phyloP scores from a whole-genome alignment of 2,888 invertebrate genomes.

The Dasysyrphus tricinctus region DNA sequence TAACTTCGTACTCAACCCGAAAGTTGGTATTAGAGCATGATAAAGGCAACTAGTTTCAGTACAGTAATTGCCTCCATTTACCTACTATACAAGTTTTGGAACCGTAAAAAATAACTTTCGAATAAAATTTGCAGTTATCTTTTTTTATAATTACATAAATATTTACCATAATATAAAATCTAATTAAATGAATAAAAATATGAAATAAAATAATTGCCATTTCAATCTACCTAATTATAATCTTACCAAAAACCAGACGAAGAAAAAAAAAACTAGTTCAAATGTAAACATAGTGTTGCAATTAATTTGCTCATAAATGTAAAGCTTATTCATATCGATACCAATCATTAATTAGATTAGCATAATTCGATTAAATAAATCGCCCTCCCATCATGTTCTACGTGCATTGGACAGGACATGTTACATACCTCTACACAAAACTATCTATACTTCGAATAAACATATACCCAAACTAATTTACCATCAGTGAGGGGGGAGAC shows the following conservation, averaged over 20 bases:
- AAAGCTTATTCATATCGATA: slow-evolving; percentile 61
- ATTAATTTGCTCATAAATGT: slow-evolving; percentile 72
- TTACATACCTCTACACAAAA: slow-evolving; percentile 3
- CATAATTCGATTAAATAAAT: slow-evolving; percentile 74
- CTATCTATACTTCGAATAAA: background rate
- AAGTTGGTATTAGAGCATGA: no score
- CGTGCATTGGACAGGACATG: slow-evolving; percentile 11
- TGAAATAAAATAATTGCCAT: slow-evolving; percentile 6
- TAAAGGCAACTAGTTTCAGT: no score
- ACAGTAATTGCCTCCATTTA: no score
- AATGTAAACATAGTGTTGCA: slow-evolving; percentile 68
- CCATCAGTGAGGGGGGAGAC: background rate
- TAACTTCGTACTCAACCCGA: no score
- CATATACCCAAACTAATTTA: slow-evolving; percentile 26
- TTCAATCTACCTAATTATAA: slow-evolving; percentile 12
- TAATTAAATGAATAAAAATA: background rate
- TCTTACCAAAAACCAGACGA: background rate
- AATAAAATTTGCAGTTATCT: background rate
- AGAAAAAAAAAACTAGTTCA: slow-evolving; percentile 7
- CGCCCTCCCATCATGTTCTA: slow-evolving; percentile 57
- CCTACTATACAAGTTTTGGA: no score
- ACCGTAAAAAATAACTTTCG: no score
- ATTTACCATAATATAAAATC: background rate
- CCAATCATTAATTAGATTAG: slow-evolving; percentile 74
- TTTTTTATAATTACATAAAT: background rate